Base-by-base conservation (phyloP, 2,113 vertebrate species). In the Chascanopsetta lugubris region DNA sequence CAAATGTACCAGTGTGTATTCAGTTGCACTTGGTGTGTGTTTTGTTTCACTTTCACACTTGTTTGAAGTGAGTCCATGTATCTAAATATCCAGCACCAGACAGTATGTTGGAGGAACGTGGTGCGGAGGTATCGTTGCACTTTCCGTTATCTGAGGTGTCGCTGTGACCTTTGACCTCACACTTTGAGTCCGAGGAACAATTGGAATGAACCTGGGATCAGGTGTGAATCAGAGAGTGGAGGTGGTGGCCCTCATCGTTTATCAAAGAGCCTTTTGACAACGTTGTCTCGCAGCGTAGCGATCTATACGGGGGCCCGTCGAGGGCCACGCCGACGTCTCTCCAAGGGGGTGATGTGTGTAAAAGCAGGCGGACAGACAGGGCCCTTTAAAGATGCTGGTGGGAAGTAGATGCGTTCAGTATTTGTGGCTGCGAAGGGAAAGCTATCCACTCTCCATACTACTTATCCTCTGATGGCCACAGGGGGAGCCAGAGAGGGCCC, bases 231-330 rank as follows among this genome's bases (percentile, higher is more conserved):
- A 56, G 54, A 62, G 74, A 69, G 75, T 65, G 53, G 32, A 46
- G 77, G 61, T 82, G 61, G 71, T 79, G 86, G 79, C 77, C 69
- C 74, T 83, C 77, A 74, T 70, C 55, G 15, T 85, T 87, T 74
- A 80, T 88, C 80, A 88, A 80, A 87, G 64, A 69, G 75, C 74
- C 72, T 80, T 77, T 85, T 76, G 78, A 85, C 82, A 82, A 74
- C 69, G 17, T 48, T 79, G 85, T 67, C 66, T 67, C 69, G 65
- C 74, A 59, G 73, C 66, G 65, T 69, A 77, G 75, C 63, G 82
- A 86, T 70, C 67, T 59, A n/a, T n/a, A 57, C 62, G 64, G 57
- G 46, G 75, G 69, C 77, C 61, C 78, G 80, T 47, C 60, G 63
- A 75, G 25, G 61, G 49, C 43, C 36, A 66, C 47, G 64, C 40